phyloP scores from a whole-genome alignment of 2,113 vertebrate species.

The Spermophilus dauricus region DNA sequence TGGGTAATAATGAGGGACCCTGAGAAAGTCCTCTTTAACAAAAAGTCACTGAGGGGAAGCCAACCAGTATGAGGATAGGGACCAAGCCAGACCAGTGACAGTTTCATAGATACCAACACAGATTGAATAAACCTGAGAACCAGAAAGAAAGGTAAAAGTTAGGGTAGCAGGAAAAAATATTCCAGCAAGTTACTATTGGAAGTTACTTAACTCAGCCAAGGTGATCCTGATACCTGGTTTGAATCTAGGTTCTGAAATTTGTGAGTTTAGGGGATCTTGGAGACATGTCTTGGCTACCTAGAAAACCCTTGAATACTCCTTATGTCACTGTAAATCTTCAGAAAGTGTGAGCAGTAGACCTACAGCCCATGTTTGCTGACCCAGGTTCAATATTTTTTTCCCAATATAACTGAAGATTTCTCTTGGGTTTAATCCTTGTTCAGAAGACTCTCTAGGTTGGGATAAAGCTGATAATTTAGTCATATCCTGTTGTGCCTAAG shows the following conservation, averaged over 20 bases:
- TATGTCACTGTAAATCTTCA: background rate
- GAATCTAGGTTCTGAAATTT: slow-evolving; percentile 31
- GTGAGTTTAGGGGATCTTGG: background rate
- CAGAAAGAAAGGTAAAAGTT: slow-evolving; percentile 9
- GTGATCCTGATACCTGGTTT: slow-evolving; percentile 10
- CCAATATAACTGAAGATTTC: background rate
- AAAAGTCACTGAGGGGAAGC: background rate
- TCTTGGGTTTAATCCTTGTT: slow-evolving; percentile 29
- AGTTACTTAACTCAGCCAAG: background rate
- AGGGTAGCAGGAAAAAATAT: background rate
- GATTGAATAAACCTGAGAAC: background rate
- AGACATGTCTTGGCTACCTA: background rate
- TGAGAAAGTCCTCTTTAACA: background rate
- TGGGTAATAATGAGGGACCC: background rate
- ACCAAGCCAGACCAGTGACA: background rate
- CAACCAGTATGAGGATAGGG: background rate
- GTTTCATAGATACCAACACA: background rate
- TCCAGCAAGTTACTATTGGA: background rate
- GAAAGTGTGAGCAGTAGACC: background rate
- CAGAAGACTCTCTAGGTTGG: background rate
- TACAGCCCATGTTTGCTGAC: slow-evolving; percentile 11
- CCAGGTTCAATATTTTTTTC: background rate
- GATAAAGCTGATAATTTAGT: background rate
- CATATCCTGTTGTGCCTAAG: slow-evolving; percentile 28
- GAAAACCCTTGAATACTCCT: background rate